phyloP scores from a whole-genome alignment of 1,140 invertebrate species.

The Mamestra configurata region DNA sequence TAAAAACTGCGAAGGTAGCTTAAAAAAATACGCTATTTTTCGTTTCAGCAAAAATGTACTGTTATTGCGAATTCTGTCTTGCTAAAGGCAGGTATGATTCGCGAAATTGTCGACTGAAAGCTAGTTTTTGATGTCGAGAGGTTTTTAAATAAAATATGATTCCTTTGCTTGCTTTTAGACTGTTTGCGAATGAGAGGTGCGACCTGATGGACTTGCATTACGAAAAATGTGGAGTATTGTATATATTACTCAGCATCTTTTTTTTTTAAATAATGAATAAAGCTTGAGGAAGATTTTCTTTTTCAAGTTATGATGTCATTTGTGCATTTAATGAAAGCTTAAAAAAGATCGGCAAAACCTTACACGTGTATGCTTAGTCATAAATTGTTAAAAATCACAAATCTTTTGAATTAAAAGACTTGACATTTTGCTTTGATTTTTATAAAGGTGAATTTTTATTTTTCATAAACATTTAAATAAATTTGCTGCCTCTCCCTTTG shows the following conservation, averaged over 20 bases:
- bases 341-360: too few species aligned
- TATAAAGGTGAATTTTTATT: neutral
- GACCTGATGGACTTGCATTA: neutral
- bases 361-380: too few species aligned
- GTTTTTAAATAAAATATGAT: constrained; percentile 23
- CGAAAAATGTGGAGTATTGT: neutral
- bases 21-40: constrained; percentile 15
- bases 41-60: constrained; percentile 10
- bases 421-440: neutral
- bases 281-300: too few species aligned
- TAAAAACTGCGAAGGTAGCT: constrained; percentile 29
- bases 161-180: constrained; percentile 6
- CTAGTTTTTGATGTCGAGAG: constrained; percentile 29
- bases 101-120: constrained; percentile 15
- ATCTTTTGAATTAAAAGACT: too few species aligned
- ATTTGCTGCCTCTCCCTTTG: neutral
- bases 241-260: neutral
- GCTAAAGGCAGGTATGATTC: constrained; percentile 25
- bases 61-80: constrained; percentile 39
- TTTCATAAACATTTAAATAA: neutral
- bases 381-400: too few species aligned
- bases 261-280: too few species aligned
- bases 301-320: too few species aligned
- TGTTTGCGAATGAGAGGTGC: neutral
- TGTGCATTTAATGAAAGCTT: too few species aligned